Conservation (phyloP, 1,140 invertebrate species). For the Aphaenogaster floridana region DNA sequence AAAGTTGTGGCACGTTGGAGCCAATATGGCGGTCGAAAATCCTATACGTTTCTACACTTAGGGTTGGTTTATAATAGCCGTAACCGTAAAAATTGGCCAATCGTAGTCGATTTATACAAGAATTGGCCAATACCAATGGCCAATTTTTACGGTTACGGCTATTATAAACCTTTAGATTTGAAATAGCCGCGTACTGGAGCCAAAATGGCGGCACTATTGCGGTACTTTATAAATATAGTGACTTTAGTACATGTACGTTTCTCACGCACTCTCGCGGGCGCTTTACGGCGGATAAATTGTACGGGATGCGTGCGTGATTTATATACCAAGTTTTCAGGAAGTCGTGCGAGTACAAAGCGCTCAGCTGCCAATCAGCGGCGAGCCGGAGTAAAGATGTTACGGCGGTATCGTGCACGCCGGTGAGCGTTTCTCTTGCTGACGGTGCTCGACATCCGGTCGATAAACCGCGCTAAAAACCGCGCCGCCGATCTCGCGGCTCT, state of each 20-base stretch:
- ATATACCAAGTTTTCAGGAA: slow-evolving; percentile 44
- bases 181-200: no score
- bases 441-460: slow-evolving; percentile 50
- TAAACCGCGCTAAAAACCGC: slow-evolving; percentile 53
- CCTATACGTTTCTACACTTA: no score
- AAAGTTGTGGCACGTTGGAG: no score
- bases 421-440: slow-evolving; percentile 29
- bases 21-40: no score
- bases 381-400: slow-evolving; percentile 26
- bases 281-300: slow-evolving; percentile 78
- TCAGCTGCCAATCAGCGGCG: slow-evolving; percentile 35
- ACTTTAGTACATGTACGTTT: background rate
- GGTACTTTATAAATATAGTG: no score
- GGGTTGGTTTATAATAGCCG: no score
- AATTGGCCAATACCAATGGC: no score
- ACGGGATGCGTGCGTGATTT: slow-evolving; percentile 28
- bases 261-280: background rate
- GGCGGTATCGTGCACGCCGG: slow-evolving; percentile 22
- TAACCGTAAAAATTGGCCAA: no score
- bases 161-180: no score
- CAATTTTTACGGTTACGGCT: no score
- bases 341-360: slow-evolving; percentile 25
- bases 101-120: no score
- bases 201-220: no score
- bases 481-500: background rate